Evolutionary conservation across 2,113 vertebrate species (phyloP), one percentile per base, ranked within the genome.

Genomic region (Hucho hucho): DNA sequence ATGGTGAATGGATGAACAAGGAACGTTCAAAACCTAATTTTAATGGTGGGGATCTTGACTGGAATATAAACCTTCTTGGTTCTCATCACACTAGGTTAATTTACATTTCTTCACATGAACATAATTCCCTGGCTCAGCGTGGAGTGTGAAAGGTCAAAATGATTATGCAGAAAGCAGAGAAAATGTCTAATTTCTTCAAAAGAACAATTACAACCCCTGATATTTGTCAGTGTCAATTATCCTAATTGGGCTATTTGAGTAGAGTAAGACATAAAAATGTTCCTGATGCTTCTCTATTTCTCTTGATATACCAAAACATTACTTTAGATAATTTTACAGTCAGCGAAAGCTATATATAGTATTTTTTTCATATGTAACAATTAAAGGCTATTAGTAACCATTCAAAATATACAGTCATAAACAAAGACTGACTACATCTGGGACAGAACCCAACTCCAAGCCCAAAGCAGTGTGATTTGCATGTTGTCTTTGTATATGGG

Each of bases 181-280:
- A 65, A 29, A 65, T 65, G 11, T 25, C 26, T 29, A 11, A 18
- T 65, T 65, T 65, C 64, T 65, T 65, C 26, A 16, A 65, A 65
- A 65, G 26, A 65, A 65, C 64, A 65, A 65, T 65, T 65, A 65
- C 64, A 65, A 65, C 24, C 25, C 63, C 26, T 26, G 14, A 25
- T 29, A 65, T 14, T 28, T 26, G 24, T 18, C 64, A 18, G 16
- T 6, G 64, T 20, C 64, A 20, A 20, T 32, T 32, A 32, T 66
- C 16, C 37, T 32, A 37, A 32, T 66, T 18, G 28, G 28, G 26
- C 16, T 32, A 16, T 37, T 66, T 14, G 26, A 66, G 28, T 32
- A 32, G 64, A 66, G 5, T 18, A 66, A 37, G 64, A 66, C 26
- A 37, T 66, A 4, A 5, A 53, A 0, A 18, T 53, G 1, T 18